Evolutionary conservation across 2,888 invertebrate species (phyloP), one percentile per base, ranked within the genome.

Genomic region (Ophonus ardosiacus): DNA sequence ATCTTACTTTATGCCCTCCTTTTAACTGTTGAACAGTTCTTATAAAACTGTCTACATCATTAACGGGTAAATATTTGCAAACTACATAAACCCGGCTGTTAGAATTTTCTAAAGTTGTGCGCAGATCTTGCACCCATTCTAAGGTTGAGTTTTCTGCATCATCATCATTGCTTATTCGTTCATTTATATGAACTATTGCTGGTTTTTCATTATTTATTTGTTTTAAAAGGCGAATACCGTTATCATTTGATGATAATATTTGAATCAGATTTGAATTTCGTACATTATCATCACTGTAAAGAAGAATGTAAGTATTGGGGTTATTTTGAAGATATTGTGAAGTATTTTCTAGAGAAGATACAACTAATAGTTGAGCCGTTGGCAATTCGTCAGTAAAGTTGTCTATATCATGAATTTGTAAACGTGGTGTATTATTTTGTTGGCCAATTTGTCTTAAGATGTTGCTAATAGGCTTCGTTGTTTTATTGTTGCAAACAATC

Each of bases 1-100:
- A 87, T n/a, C 71, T 40, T 43, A 57, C 24, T 57, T 57, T 78
- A 40, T 74, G 40, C 1, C 79, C 79, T 10, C 82, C 15, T 85
- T 85, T 63, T 82, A 82, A 61, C 18, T 65, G 10, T 76, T 84
- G 18, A 74, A 86, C 40, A 71, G 38, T 83, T 79, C 68, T 63
- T 63, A 86, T 8, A 85, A 85, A 85, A 78, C 84, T 43, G 38
- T 86, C 78, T 68, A 85, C 31, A 57, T 84, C 38, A 61, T 40
- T 38, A 4, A 3, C n/a, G 4, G 65, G 86, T 74, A 79, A 80
- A 68, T 81, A 31, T 82, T 65, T 57, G 83, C 38, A 76, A 61
- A 81, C 85, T 24, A 85, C 71, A 84, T 85, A 86, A 51, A 80
- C 78, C 6, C 61, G 59, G 31, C 17, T 0, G 10, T 31, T 21